Percentiles rank a stretch among this genome's conserved stretches.
Conservation (phyloP, 2,888 invertebrate genomes). For the Dryocosmus kuriphilus region DNA sequence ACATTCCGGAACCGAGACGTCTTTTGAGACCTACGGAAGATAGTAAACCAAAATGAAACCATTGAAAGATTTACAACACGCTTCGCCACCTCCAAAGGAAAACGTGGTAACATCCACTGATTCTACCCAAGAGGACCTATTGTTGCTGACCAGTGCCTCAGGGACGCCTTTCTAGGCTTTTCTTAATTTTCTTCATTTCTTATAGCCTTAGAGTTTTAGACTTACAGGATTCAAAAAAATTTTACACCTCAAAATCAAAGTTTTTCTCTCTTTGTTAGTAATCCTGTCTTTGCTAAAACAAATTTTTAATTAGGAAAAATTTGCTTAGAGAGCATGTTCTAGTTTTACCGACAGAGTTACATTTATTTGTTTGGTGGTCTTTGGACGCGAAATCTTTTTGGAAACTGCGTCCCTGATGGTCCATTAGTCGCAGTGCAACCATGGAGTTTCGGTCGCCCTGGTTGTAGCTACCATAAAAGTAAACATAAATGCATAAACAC, state of each 20-base stretch:
- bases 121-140: constrained; percentile 30
- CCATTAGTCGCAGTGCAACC: constrained; percentile 25
- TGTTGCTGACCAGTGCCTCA: constrained; percentile 19
- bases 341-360: not conserved
- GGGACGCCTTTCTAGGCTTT: not conserved
- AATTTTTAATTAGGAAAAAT: not conserved
- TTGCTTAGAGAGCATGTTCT: not conserved
- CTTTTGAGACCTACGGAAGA: constrained; percentile 41
- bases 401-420: constrained; percentile 6
- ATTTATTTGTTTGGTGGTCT: too few species aligned
- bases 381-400: not conserved
- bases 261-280: too few species aligned
- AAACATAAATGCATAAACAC: constrained; percentile 56
- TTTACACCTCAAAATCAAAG: too few species aligned
- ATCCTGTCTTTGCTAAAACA: too few species aligned
- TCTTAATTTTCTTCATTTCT: not conserved
- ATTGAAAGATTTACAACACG: constrained; percentile 65
- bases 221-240: too few species aligned
- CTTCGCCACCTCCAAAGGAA: constrained; percentile 22
- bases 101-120: constrained; percentile 43
- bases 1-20: not conserved
- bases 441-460: constrained; percentile 27
- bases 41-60: constrained; percentile 71
- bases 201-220: too few species aligned
- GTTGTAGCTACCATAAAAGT: constrained; percentile 53